These are phyloP conservation scores for Tyto alba DNA, from an alignment of 2,113 vertebrate species.

Conservation along the genomic window DNA sequence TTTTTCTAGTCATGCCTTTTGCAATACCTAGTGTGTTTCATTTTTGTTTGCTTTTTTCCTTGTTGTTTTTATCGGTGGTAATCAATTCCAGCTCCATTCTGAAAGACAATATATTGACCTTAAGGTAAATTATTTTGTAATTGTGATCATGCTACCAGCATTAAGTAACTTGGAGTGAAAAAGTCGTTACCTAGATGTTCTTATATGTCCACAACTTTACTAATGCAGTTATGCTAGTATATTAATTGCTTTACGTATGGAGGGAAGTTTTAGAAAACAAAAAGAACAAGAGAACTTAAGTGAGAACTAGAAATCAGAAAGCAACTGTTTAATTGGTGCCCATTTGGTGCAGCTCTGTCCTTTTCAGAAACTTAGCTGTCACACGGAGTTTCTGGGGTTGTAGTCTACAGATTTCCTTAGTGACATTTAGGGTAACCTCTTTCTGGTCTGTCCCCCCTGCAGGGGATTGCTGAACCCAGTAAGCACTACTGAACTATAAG, in stretches of 20 bases:
- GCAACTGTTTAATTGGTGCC: not conserved
- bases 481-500: not conserved
- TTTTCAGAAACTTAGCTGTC: not conserved
- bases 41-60: not conserved
- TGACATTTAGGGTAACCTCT: not conserved
- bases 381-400: not conserved
- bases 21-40: not conserved
- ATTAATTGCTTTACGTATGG: not conserved
- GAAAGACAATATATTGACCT: not conserved
- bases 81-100: not conserved
- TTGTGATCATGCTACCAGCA: not conserved
- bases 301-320: not conserved
- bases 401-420: not conserved
- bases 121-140: not conserved
- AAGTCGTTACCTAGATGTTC: not conserved
- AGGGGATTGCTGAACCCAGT: not conserved
- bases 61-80: not conserved
- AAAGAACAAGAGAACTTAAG: not conserved
- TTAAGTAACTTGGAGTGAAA: not conserved
- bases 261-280: not conserved
- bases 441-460: not conserved
- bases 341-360: not conserved
- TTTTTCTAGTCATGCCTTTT: not conserved
- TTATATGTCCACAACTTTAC: not conserved
- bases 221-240: not conserved